phyloP scores from a whole-genome alignment of 92 coral and sea anemone species.

The Anthopleura xanthogrammica region DNA sequence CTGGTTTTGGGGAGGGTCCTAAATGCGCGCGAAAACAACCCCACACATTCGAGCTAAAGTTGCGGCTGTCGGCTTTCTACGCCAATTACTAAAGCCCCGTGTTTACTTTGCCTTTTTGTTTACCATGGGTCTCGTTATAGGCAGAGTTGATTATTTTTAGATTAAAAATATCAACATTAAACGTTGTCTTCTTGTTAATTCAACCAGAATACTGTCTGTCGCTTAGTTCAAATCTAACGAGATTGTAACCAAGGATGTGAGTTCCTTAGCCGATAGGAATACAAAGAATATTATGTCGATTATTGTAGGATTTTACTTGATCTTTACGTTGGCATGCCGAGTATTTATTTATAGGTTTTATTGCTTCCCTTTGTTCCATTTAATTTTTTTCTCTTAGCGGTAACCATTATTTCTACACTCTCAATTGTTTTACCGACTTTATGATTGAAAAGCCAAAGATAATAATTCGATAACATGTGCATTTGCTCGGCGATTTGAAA shows the following conservation, averaged over 20 bases:
- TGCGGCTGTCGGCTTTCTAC: background rate
- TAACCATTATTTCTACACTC: background rate
- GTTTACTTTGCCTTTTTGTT: slow-evolving; percentile 14
- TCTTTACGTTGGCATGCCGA: background rate
- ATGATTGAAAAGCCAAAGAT: background rate
- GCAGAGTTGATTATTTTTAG: slow-evolving; percentile 21
- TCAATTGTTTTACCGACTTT: background rate
- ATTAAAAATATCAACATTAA: slow-evolving; percentile 24
- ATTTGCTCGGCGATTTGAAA: background rate
- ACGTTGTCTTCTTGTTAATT: slow-evolving; percentile 18
- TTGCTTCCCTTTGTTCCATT: background rate
- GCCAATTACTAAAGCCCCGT: slow-evolving; percentile 21
- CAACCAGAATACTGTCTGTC: background rate
- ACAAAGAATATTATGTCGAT: background rate
- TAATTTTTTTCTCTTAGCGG: slow-evolving; percentile 4
- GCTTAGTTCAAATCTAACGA: slow-evolving; percentile 1
- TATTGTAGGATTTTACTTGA: background rate
- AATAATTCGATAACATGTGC: background rate
- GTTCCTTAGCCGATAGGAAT: background rate
- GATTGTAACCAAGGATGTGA: slow-evolving; percentile 28
- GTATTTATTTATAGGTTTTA: background rate
- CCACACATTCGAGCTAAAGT: background rate
- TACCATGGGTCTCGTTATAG: slow-evolving; percentile 18
- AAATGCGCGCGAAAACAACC: background rate
- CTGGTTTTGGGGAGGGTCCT: background rate